A percentile compares a stretch with the other conserved stretches of the same genome.
Evolutionary conservation across 2,797 vertebrate genomes (phyloP).

Genomic region (Sarcoramphus papa): DNA sequence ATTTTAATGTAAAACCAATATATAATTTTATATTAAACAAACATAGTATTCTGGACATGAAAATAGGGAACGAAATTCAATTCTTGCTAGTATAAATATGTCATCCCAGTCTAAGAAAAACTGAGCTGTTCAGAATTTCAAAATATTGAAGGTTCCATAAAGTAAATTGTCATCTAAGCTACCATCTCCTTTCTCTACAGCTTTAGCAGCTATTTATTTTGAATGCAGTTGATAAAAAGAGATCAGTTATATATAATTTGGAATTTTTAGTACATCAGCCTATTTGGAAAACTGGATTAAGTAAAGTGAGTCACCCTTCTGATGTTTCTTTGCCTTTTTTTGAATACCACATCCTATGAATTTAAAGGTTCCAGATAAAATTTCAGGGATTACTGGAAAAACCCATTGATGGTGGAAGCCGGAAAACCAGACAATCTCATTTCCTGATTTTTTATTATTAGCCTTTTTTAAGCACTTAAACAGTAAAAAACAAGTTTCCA

Average conservation of each 20-base stretch:
- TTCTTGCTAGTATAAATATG: not conserved
- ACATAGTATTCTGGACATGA: not conserved
- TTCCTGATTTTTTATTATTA: not conserved
- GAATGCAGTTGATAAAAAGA: not conserved
- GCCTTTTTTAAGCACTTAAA: not conserved
- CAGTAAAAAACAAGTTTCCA: not conserved
- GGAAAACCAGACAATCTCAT: not conserved
- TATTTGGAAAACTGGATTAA: not conserved
- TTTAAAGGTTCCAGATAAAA: not conserved
- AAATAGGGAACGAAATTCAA: not conserved
- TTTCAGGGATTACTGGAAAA: not conserved
- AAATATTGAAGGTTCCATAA: not conserved
- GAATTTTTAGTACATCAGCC: not conserved
- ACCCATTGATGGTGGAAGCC: not conserved
- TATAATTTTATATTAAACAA: not conserved
- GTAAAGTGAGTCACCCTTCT: not conserved
- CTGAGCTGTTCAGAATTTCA: not conserved
- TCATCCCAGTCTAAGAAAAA: not conserved
- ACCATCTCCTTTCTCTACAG: not conserved
- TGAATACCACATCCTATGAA: not conserved
- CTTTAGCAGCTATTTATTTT: not conserved
- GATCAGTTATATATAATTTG: not conserved
- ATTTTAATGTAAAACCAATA: not conserved
- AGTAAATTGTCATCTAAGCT: not conserved
- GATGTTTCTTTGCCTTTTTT: not conserved